Conservation (phyloP, 2,113 vertebrate species). For the Semnopithecus entellus region DNA sequence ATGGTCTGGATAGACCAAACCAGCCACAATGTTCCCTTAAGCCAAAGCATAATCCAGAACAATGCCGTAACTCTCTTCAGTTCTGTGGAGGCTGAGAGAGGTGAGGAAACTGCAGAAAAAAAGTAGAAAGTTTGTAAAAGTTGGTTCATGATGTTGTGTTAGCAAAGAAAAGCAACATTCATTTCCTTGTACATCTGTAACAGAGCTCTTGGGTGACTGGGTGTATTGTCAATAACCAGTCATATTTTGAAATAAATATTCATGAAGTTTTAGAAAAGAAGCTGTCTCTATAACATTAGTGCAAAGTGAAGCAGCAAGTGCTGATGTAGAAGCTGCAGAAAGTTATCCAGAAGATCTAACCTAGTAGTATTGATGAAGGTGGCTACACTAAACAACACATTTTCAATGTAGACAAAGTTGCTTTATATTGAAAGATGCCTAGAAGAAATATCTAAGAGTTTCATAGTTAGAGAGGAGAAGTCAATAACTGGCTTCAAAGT, state of each 20-base stretch:
- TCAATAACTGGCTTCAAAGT: background rate
- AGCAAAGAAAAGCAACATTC: too few relatives aligned
- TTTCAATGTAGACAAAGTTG: background rate
- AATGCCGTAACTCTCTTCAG: background rate
- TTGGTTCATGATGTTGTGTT: background rate
- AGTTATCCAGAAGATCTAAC: background rate
- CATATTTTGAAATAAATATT: too few relatives aligned
- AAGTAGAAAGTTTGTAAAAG: background rate
- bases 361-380: background rate
- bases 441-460: background rate
- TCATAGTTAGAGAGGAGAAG: background rate
- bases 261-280: background rate
- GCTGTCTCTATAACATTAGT: background rate
- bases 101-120: background rate
- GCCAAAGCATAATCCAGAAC: background rate
- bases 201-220: too few relatives aligned
- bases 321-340: background rate
- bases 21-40: background rate
- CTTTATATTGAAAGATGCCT: background rate
- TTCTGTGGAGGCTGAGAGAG: background rate
- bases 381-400: background rate
- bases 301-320: background rate
- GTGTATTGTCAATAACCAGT: too few relatives aligned
- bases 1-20: background rate
- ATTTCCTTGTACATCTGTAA: too few relatives aligned